Base-by-base conservation (phyloP, 2,113 vertebrate species). In the Origma solitaria region DNA sequence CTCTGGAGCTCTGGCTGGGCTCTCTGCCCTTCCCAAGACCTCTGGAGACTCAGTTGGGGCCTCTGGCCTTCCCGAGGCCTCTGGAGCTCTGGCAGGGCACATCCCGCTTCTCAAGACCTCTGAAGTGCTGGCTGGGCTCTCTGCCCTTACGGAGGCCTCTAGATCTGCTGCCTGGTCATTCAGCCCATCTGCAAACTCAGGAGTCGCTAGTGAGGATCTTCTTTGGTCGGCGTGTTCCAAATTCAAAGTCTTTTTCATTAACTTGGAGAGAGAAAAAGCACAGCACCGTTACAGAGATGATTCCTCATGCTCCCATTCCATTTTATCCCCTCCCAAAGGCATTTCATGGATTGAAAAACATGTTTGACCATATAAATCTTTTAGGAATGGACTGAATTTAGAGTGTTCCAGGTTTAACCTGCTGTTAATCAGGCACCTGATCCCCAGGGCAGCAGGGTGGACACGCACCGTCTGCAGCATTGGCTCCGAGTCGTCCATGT, bases 381-480 rank as follows among this genome's bases (percentile, higher is more conserved):
- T 22, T 1, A 75, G 37, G 37, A 38, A 50, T 0, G 2, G 21
- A 3, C 16, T n/a, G 5, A 15, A 19, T 51, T 62, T 12, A 3
- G 44, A 20, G 33, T 7, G 35, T n/a, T 68, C 15, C n/a, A 22
- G 45, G 57, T 49, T 62, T 8, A 57, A 28, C 10, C 31, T 25
- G 7, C 31, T 19, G 33, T 8, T 79, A 22, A 8, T 2, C 2
- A 33, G 28, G 37, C 17, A 4, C 10, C 70, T 18, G 19, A 27
- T 14, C 35, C 47, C 15, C 4, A 2, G 35, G 44, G 37, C 9
- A 35, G 35, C 17, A 6, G 62, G 40, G 22, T 4, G 22, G 47
- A 28, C 71, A 82, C 95, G 2, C 86, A 99, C 99, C 92, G 94
- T 98, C 47, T 97, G 78, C 69, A 99, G 98, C 88, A 98, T 98